Evolutionary conservation across 2,888 invertebrate species (phyloP).

Genomic region (Parnassius orleans): DNA sequence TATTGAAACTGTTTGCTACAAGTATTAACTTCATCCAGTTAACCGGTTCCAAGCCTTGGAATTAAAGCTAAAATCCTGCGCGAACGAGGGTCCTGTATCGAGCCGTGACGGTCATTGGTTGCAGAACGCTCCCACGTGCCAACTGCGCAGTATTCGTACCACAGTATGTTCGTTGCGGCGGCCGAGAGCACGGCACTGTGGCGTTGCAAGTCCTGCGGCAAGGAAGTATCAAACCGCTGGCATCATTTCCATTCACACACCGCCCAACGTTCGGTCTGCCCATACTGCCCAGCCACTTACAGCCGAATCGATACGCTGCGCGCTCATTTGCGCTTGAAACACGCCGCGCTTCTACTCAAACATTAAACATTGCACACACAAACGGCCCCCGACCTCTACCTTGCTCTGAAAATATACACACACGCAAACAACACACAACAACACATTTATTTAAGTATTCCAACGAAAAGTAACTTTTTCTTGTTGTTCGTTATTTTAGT

Average conservation of each 20-base stretch:
- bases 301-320: constrained; percentile 93
- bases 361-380: constrained; percentile 48
- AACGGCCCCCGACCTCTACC: constrained; percentile 36
- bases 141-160: constrained; percentile 84
- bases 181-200: constrained; percentile 87
- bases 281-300: constrained; percentile 92
- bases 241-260: constrained; percentile 93
- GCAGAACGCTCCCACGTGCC: constrained; percentile 55
- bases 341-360: constrained; percentile 78
- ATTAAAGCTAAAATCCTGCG: constrained; percentile 7
- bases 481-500: constrained; percentile 42
- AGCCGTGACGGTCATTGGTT: constrained; percentile 43
- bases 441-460: constrained; percentile 20
- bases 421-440: constrained; percentile 15
- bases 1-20: no score
- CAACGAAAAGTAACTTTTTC: constrained; percentile 15
- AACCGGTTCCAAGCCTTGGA: constrained; percentile 24
- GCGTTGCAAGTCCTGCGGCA: constrained; percentile 91
- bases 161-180: constrained; percentile 90
- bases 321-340: constrained; percentile 90
- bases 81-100: constrained; percentile 16
- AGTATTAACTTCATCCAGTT: background rate
- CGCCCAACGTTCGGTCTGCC: constrained; percentile 89
- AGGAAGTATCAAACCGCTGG: constrained; percentile 93
- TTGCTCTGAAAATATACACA: constrained; percentile 23